Conservation (phyloP, 2,888 invertebrate genomes). For the Cryptocephalus moraei region DNA sequence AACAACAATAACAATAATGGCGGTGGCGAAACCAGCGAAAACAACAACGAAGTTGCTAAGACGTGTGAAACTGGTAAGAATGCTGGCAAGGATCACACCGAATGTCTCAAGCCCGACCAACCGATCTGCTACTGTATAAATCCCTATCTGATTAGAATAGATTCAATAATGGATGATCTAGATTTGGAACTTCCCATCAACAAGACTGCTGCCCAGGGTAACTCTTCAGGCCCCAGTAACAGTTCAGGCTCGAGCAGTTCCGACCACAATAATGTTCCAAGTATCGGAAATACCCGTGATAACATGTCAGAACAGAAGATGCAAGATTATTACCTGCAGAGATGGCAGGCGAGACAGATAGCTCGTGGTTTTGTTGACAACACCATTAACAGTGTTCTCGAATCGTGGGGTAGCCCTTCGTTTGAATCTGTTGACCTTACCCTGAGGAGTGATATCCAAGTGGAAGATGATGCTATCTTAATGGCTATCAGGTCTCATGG, state of each 20-base stretch:
- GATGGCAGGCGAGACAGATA: slow-evolving; percentile 59
- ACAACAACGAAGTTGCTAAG: slow-evolving; percentile 4
- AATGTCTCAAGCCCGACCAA: too few relatives aligned
- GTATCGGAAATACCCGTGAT: neutral
- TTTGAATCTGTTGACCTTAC: slow-evolving; percentile 44
- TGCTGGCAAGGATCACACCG: neutral
- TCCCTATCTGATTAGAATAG: neutral
- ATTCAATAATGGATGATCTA: slow-evolving; percentile 1
- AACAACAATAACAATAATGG: slow-evolving; percentile 3
- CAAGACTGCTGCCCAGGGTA: slow-evolving; percentile 15
- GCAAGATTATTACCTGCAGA: slow-evolving; percentile 35
- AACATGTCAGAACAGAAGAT: slow-evolving; percentile 7
- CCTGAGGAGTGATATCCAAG: slow-evolving; percentile 44
- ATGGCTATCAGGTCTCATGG: slow-evolving; percentile 69
- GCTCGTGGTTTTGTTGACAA: slow-evolving; percentile 60
- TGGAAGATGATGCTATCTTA: slow-evolving; percentile 61
- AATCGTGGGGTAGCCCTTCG: slow-evolving; percentile 43
- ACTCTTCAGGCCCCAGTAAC: slow-evolving; percentile 14
- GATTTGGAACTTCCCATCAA: slow-evolving; percentile 1
- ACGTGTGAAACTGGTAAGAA: neutral
- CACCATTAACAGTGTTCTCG: slow-evolving; percentile 56
- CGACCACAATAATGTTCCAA: slow-evolving; percentile 14
- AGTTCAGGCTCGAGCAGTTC: slow-evolving; percentile 18
- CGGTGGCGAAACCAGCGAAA: slow-evolving; percentile 1
- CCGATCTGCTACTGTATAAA: neutral